Evolutionary conservation across 2,888 invertebrate species (phyloP).

Genomic region (Bombylius major): DNA sequence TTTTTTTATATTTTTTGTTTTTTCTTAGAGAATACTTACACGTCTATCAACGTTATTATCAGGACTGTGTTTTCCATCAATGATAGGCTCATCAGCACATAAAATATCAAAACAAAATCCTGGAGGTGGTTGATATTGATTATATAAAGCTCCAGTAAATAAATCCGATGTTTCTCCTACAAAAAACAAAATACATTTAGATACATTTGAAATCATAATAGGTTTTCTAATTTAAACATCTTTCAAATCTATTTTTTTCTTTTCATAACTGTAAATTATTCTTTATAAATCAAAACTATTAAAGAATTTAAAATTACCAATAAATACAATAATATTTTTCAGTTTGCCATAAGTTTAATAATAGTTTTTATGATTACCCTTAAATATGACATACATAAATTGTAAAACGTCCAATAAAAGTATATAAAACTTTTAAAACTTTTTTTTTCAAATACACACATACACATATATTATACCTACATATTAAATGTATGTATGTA

Average conservation of each 20-base stretch:
- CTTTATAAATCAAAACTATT: too few relatives aligned
- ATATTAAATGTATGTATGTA: too few relatives aligned
- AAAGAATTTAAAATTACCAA: too few relatives aligned
- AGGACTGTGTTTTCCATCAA: conserved; percentile 66
- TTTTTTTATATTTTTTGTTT: too few relatives aligned
- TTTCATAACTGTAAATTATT: not conserved
- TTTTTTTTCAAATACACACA: too few relatives aligned
- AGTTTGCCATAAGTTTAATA: too few relatives aligned
- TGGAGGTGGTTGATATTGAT: conserved; percentile 70
- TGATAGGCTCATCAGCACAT: conserved; percentile 73
- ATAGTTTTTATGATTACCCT: too few relatives aligned
- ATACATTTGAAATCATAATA: not conserved
- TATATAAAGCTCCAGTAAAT: conserved; percentile 73
- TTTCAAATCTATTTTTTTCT: not conserved
- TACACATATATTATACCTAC: too few relatives aligned
- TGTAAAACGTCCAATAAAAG: too few relatives aligned
- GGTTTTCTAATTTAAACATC: not conserved
- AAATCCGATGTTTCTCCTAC: conserved; percentile 51
- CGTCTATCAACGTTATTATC: conserved; percentile 68
- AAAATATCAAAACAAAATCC: conserved; percentile 90
- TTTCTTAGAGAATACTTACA: conserved; percentile 39
- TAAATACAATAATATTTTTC: too few relatives aligned
- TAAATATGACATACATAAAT: too few relatives aligned
- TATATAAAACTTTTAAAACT: too few relatives aligned
- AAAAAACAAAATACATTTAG: conserved; percentile 2